Base-by-base conservation (phyloP, 2,113 vertebrate species). In the Podilymbus podiceps region DNA sequence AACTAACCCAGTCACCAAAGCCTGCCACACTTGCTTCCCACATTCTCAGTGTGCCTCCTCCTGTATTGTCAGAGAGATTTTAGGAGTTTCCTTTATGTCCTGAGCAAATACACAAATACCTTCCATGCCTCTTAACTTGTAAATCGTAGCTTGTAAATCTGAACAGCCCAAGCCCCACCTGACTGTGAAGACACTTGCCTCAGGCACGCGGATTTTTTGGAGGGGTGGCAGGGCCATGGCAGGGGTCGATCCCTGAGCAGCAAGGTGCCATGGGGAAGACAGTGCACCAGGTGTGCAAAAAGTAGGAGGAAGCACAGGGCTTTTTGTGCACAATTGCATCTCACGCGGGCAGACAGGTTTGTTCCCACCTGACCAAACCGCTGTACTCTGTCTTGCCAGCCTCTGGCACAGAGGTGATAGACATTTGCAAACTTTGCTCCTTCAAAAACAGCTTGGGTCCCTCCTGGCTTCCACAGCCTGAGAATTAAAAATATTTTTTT, bases 121-220 rank as follows among this genome's bases (percentile, higher is more conserved):
- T 77, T 38, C 44, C 47, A 79, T 3, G 2, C 7, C 17, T 75
- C 6, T 2, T 0, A 67, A 31, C 16, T 44, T 8, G 21, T 22
- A 50, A 47, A 55, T 1, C 11, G 42, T 0, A 67, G n/a, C 16
- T 44, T 8, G 21, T 22, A 50, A 47, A 55, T 1, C 42, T 12
- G 42, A 42, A 15, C 42, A 42, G 42, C 47, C 24, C 2, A 5
- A 68, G 33, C 22, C 42, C 14, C n/a, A 15, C 19, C 3, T 15
- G 2, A 2, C 8, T 5, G 15, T 7, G 4, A 72, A 72, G 53
- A 44, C 28, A 31, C 24, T 17, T 27, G 33, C 33, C 68, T 25
- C 0, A 0, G 56, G 19, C 55, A 60, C 1, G 0, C 24, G 11
- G 50, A 38, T n/a, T 17, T 63, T 80, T 23, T 12, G 18, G 42